Percentiles rank a stretch among this genome's conserved stretches.
These are phyloP conservation scores for Drosophila acutilabella DNA, from an alignment of 2,888 invertebrate species.

Conservation along the genomic window DNA sequence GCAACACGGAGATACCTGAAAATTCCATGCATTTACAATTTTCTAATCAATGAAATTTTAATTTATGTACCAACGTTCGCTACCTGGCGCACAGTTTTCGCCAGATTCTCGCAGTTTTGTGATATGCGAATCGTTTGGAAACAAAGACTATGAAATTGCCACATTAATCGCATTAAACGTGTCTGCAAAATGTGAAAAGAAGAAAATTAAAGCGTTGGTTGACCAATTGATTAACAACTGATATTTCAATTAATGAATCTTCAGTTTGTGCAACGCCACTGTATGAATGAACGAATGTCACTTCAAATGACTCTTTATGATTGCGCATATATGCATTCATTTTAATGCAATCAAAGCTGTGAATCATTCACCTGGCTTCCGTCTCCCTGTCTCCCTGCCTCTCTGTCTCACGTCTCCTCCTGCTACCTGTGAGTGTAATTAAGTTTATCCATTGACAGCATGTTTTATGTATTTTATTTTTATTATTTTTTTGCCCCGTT, in stretches of 20 bases:
- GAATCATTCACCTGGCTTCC: not conserved
- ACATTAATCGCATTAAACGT: constrained; percentile 9
- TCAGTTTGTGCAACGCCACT: constrained; percentile 48
- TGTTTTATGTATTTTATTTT: constrained; percentile 14
- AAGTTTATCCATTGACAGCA: constrained; percentile 63
- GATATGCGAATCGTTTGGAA: constrained; percentile 23
- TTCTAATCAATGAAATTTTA: constrained; percentile 84
- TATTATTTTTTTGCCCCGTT: constrained; percentile 29
- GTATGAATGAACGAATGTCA: constrained; percentile 24
- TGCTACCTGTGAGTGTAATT: constrained; percentile 54
- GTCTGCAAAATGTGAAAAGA: constrained; percentile 3
- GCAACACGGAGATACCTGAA: constrained; percentile 70
- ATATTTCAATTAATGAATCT: constrained; percentile 64
- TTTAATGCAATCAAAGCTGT: constrained; percentile 62
- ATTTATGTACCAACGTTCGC: constrained; percentile 71
- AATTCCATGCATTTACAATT: constrained; percentile 84
- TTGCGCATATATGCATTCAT: constrained; percentile 44
- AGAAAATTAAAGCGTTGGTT: not conserved
- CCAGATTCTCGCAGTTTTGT: constrained; percentile 3
- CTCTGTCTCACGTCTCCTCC: constrained; percentile 4
- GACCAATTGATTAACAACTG: constrained; percentile 40
- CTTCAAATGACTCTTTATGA: constrained; percentile 29
- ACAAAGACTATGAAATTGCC: not conserved
- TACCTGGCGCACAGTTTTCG: constrained; percentile 6
- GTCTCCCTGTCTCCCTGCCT: not conserved